Conservation (phyloP, 2,113 vertebrate genomes). For the Mellivora capensis region DNA sequence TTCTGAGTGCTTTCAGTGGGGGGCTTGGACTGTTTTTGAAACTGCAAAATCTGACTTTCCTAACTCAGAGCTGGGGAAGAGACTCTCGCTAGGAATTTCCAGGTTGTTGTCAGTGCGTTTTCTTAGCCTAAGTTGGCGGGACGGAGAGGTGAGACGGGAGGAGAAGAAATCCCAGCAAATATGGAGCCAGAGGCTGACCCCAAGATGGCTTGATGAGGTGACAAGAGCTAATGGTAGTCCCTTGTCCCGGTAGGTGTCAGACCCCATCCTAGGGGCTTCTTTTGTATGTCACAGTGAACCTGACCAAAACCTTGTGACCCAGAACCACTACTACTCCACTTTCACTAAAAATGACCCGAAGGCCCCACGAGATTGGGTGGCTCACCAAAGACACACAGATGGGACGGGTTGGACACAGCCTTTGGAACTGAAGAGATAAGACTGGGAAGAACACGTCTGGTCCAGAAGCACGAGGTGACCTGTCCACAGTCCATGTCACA, state of each 20-base stretch:
- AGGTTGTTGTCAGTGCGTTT: neutral
- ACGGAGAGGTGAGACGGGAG: neutral
- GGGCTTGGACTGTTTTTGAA: neutral
- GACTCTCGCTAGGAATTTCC: neutral
- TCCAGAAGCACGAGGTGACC: neutral
- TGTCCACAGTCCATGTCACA: neutral
- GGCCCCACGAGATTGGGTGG: neutral
- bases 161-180: neutral
- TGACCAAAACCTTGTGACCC: neutral
- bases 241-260: neutral
- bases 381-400: neutral
- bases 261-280: neutral
- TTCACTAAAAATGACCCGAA: neutral
- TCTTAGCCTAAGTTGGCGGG: neutral
- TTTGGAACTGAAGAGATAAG: neutral
- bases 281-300: neutral
- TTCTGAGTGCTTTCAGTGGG: neutral
- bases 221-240: neutral
- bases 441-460: neutral
- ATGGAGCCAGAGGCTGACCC: neutral
- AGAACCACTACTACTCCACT: neutral
- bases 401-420: rapidly evolving
- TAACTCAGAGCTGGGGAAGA: neutral
- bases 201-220: neutral
- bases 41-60: neutral